Evolutionary conservation across 2,113 vertebrate species (phyloP), one percentile per base, ranked within the genome.

Genomic region (Callospermophilus lateralis): DNA sequence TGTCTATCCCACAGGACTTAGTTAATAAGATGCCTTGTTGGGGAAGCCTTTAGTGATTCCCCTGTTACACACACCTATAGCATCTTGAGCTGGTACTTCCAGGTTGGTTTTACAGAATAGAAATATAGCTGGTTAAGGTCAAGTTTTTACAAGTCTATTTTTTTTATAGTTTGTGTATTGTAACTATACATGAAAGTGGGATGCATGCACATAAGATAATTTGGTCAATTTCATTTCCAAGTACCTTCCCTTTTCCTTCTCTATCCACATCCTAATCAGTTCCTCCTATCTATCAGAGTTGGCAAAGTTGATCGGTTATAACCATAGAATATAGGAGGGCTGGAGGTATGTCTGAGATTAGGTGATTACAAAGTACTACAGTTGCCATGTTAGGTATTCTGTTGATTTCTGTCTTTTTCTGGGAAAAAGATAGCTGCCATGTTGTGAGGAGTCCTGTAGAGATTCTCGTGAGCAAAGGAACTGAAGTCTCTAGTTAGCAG

Each of bases 41-140:
- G 73, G 26, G 53, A 97, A 76, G 32, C 20, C 32, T 53, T 80
- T 37, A 67, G 45, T 55, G 48, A 81, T 86, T 85, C 32, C 22
- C 13, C 34, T 39, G 0, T 30, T 73, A 11, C 15, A 28, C 3
- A 73, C 32, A 28, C 32, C 20, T 26, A 3, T 20, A 37, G 34
- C 16, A 85, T 6, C 32, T 73, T 17, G 34, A 68, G 10, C 24
- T 92, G 45, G 70, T 78, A 48, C 74, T 86, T 97, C n/a, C 37
- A 37, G 39, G 34, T 8, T 30, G 9, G 37, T 91, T 89, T 84
- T 84, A 12, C 65, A 65, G 17, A 28, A 24, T 61, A 77, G 53
- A 88, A 15, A n/a, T 26, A 84, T 26, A 58, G 65, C 51, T 65
- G 15, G 45, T 80, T 77, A 51, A 83, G 11, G 17, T 84, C 65